These are phyloP conservation scores for Centropyge bicolor DNA, from an alignment of 2,797 vertebrate species.

Conservation along the genomic window DNA sequence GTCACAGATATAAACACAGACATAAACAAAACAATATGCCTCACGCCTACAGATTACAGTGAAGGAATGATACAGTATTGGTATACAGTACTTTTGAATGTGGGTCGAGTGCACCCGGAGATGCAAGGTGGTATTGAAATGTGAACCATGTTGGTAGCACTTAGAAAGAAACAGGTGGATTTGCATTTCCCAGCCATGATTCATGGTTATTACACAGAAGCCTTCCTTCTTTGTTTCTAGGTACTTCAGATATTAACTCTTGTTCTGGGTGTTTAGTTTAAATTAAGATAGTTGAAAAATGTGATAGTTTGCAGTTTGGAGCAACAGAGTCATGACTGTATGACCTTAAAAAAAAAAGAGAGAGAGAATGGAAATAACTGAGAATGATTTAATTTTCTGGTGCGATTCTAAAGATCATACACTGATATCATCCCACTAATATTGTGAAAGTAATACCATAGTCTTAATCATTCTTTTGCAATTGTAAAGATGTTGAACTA, in stretches of 20 bases:
- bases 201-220: constrained; percentile 3
- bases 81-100: not conserved
- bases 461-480: too few species aligned
- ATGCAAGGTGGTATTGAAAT: not conserved
- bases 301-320: not conserved
- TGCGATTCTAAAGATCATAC: too few species aligned
- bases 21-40: not conserved
- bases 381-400: too few species aligned
- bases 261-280: not conserved
- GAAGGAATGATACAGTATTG: not conserved
- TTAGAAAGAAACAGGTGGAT: not conserved
- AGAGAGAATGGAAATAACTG: too few species aligned
- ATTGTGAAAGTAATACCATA: too few species aligned
- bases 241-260: not conserved
- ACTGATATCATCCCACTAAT: too few species aligned
- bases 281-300: not conserved
- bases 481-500: too few species aligned
- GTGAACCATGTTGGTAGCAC: not conserved
- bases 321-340: not conserved
- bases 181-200: not conserved
- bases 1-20: constrained; percentile 13
- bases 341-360: too few species aligned
- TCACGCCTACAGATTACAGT: not conserved
- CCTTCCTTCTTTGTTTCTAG: not conserved
- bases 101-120: not conserved